phyloP scores from a whole-genome alignment of 2,113 vertebrate species.

The Neogobius melanostomus region DNA sequence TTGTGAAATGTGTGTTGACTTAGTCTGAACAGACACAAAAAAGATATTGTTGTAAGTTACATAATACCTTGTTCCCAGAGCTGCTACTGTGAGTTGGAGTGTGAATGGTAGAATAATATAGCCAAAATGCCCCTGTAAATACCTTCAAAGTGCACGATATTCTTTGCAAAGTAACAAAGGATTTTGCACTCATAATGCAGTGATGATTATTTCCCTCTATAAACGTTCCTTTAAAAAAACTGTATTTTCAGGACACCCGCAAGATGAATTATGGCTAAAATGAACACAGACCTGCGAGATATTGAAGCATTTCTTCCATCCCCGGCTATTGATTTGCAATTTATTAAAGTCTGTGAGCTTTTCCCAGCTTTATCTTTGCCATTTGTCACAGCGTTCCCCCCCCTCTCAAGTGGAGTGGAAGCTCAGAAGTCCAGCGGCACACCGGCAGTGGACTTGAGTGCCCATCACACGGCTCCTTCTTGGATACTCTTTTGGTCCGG shows the following conservation, averaged over 20 bases:
- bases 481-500: slow-evolving; percentile 27
- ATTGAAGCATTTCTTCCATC: not conserved
- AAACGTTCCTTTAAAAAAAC: too few species aligned
- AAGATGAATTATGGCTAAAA: slow-evolving; percentile 10
- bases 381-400: slow-evolving; percentile 23
- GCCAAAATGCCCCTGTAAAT: too few species aligned
- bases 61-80: too few species aligned
- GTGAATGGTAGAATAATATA: too few species aligned
- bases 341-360: slow-evolving; percentile 34
- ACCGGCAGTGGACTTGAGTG: slow-evolving; percentile 41
- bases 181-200: too few species aligned
- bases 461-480: slow-evolving; percentile 45
- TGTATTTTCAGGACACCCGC: not conserved
- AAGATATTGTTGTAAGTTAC: too few species aligned
- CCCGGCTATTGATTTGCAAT: slow-evolving; percentile 38
- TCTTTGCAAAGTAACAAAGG: too few species aligned
- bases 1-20: too few species aligned
- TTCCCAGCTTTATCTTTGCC: slow-evolving; percentile 21
- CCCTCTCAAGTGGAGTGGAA: slow-evolving; percentile 8
- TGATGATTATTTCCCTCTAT: too few species aligned
- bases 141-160: too few species aligned
- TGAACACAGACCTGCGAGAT: slow-evolving; percentile 4
- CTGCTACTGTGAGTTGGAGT: too few species aligned
- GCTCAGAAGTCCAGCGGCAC: slow-evolving; percentile 34
- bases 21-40: too few species aligned